Evolutionary conservation across 2,797 vertebrate species (phyloP).

Genomic region (Pseudochirops cupreus): DNA sequence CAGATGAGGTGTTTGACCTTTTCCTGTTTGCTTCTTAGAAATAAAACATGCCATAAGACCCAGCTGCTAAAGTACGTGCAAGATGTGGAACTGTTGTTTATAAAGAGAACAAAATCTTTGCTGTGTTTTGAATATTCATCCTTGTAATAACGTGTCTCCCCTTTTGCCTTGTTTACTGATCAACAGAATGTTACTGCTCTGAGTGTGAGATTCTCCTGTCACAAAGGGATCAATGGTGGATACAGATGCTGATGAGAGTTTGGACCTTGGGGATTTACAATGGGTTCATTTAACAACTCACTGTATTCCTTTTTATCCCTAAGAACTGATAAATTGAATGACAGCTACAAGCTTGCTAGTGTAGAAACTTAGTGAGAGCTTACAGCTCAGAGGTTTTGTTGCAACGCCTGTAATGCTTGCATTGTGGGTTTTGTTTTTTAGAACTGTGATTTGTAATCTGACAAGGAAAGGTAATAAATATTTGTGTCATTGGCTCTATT

Average conservation of each 20-base stretch:
- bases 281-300: neutral
- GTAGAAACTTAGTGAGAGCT: neutral
- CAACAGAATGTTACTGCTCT: neutral
- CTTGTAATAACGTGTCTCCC: neutral
- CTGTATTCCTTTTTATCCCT: neutral
- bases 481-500: neutral
- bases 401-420: neutral
- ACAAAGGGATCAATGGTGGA: constrained; percentile 3
- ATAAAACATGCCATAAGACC: neutral
- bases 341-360: neutral
- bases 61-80: neutral
- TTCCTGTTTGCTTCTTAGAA: constrained; percentile 11
- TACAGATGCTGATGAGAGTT: neutral
- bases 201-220: neutral
- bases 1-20: neutral
- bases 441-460: neutral
- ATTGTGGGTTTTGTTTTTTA: neutral
- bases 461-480: neutral
- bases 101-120: neutral
- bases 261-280: neutral
- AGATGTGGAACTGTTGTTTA: constrained; percentile 17
- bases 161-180: neutral
- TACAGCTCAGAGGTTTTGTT: neutral
- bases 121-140: neutral
- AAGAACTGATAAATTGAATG: constrained; percentile 10